Evolutionary conservation across 2,797 vertebrate genomes (phyloP).

Genomic region (Pempheris klunzingeri): DNA sequence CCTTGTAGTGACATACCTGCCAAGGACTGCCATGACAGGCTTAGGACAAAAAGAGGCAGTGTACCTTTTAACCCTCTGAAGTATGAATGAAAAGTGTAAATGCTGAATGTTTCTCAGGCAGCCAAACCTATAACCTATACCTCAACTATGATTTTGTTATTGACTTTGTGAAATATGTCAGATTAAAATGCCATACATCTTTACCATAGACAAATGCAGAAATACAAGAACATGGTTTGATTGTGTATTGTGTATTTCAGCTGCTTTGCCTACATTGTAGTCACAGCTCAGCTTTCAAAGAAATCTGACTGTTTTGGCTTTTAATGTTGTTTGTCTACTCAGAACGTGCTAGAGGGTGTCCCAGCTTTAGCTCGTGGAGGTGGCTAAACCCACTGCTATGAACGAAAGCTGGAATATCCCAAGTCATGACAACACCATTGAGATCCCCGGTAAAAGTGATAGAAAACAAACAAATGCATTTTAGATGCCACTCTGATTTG

Average conservation of each 20-base stretch:
- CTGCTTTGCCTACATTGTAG: background rate
- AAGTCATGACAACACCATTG: background rate
- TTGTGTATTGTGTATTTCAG: constrained; percentile 4
- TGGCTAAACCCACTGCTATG: background rate
- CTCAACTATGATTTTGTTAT: too few species aligned
- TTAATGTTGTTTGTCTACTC: too few species aligned
- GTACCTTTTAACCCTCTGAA: background rate
- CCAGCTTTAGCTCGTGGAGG: background rate
- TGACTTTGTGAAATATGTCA: background rate
- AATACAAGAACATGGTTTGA: background rate
- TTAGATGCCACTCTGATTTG: background rate
- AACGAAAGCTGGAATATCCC: too few species aligned
- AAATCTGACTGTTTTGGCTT: background rate
- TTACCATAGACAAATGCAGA: too few species aligned
- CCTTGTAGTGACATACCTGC: background rate
- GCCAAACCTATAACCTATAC: background rate
- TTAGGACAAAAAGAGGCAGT: background rate
- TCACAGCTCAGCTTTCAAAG: background rate
- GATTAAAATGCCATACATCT: too few species aligned
- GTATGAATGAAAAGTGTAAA: constrained; percentile 3
- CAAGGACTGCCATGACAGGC: background rate
- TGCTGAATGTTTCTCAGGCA: background rate
- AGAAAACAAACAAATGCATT: background rate
- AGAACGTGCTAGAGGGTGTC: too few species aligned
- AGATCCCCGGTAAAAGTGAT: background rate